These are phyloP conservation scores for Creontiades dilutus DNA, from an alignment of 2,888 invertebrate species.

Conservation along the genomic window DNA sequence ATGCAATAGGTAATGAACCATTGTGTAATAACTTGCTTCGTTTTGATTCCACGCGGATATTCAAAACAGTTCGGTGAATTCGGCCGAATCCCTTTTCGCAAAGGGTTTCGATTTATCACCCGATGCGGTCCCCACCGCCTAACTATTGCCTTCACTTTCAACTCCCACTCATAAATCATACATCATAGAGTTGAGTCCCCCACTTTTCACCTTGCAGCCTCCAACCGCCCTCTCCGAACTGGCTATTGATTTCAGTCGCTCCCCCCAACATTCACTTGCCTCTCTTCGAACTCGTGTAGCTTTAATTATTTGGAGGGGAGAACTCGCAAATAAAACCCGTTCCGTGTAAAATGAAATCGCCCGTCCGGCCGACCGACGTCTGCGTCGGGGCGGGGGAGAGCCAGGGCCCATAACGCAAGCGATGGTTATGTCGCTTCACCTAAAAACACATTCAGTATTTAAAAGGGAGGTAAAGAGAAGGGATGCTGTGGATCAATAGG, in stretches of 20 bases:
- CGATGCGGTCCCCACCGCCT: background rate
- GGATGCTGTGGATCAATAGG: conserved; percentile 28
- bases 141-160: conserved; percentile 13
- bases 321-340: conserved; percentile 1
- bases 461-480: conserved; percentile 16
- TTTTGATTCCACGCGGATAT: too few relatives aligned
- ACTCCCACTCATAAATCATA: conserved; percentile 20
- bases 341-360: conserved; percentile 29
- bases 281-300: conserved; percentile 14
- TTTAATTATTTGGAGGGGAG: conserved; percentile 30
- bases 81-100: background rate
- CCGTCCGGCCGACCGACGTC: background rate
- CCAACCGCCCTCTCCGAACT: background rate
- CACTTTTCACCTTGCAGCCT: background rate
- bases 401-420: background rate
- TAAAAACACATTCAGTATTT: conserved; percentile 12
- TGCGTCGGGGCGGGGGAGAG: background rate
- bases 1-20: too few relatives aligned
- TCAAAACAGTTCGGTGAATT: background rate
- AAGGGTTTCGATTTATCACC: background rate
- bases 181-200: background rate
- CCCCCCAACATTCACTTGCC: background rate
- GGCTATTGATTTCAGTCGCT: background rate
- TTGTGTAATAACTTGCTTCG: too few relatives aligned
- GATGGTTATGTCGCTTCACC: background rate